A percentile compares a stretch with the other conserved stretches of the same genome.
These are phyloP conservation scores for Podarcis lilfordi DNA, from an alignment of 2,797 vertebrate genomes.

Conservation along the genomic window DNA sequence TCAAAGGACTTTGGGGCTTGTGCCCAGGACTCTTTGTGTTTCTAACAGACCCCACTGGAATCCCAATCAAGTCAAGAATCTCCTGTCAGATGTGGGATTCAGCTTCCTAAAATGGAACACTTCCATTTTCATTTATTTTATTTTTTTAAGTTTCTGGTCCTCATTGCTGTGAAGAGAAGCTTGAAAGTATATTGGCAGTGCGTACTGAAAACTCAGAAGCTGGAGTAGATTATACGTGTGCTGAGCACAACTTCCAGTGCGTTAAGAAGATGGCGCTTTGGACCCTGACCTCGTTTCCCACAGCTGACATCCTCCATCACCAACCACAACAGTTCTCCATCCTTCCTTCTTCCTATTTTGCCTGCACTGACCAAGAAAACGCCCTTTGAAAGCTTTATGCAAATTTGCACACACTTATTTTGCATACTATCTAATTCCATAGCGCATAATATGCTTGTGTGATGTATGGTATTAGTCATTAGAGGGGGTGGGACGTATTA, in stretches of 20 bases:
- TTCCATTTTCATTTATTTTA: not conserved
- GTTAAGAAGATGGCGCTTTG: not conserved
- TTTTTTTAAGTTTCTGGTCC: not conserved
- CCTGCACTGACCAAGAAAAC: not conserved
- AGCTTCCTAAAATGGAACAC: not conserved
- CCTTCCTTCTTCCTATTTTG: not conserved
- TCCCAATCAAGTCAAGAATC: not conserved
- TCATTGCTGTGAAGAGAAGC: not conserved
- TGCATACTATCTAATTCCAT: not conserved
- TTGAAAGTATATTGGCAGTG: not conserved
- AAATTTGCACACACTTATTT: not conserved
- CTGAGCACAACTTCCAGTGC: not conserved
- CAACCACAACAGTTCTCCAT: not conserved
- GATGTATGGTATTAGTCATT: not conserved
- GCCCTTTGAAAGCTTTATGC: not conserved
- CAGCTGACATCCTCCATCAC: not conserved
- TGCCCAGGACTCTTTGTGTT: not conserved
- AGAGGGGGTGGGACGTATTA: not conserved
- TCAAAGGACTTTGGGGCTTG: too few species aligned
- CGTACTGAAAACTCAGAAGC: not conserved
- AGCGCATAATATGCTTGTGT: not conserved
- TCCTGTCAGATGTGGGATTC: not conserved
- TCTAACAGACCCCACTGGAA: not conserved
- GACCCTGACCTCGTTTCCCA: not conserved
- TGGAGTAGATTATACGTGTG: too few species aligned